Conservation (phyloP, 2,888 invertebrate species). For the Serrognathus titanus region DNA sequence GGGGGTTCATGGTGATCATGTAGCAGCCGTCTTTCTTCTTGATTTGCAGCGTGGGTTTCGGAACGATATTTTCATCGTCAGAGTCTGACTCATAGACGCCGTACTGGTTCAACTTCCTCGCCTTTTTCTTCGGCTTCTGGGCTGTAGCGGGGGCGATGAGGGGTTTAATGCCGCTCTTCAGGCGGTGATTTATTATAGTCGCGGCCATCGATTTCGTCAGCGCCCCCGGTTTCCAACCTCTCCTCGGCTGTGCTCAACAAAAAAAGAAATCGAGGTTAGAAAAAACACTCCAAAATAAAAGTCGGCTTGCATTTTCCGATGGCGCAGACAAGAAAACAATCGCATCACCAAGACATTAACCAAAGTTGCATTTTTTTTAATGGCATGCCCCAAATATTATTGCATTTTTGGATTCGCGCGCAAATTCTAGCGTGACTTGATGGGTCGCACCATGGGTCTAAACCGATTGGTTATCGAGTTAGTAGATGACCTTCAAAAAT, state of each 20-base stretch:
- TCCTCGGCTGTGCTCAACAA: constrained; percentile 40
- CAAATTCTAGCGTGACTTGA: too few species aligned
- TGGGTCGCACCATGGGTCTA: too few species aligned
- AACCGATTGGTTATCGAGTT: too few species aligned
- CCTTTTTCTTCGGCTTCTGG: constrained; percentile 37
- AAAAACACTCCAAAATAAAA: too few species aligned
- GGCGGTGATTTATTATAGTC: constrained; percentile 38
- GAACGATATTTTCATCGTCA: constrained; percentile 48
- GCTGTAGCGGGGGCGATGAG: constrained; percentile 20
- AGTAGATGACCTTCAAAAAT: too few species aligned
- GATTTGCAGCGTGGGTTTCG: constrained; percentile 62
- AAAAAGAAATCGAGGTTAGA: too few species aligned
- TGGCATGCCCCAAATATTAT: too few species aligned
- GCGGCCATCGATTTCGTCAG: constrained; percentile 51
- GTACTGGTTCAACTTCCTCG: constrained; percentile 45
- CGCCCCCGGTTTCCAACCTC: constrained; percentile 58
- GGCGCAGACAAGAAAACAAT: too few species aligned
- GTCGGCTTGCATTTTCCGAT: too few species aligned
- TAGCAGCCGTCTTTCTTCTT: constrained; percentile 64
- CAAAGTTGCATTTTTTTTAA: too few species aligned
- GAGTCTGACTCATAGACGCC: constrained; percentile 44
- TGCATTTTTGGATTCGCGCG: too few species aligned
- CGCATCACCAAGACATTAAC: too few species aligned
- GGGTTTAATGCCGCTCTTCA: constrained; percentile 35
- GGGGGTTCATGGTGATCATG: constrained; percentile 63